These are phyloP conservation scores for cattle (Bos taurus) DNA, from an alignment of 2,113 vertebrate species.

Conservation along the genomic window DNA sequence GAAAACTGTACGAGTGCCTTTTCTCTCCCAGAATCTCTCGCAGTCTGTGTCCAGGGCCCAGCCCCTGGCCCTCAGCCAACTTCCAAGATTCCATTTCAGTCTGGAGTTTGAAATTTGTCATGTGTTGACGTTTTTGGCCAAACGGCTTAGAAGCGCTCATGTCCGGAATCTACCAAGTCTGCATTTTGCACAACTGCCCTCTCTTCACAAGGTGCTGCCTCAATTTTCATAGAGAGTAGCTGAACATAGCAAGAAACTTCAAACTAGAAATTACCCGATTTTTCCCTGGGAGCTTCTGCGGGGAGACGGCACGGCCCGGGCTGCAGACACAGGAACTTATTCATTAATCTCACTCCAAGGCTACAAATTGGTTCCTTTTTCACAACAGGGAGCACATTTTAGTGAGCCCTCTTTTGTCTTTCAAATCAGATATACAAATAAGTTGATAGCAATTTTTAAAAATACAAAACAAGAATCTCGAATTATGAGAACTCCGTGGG, in stretches of 20 bases:
- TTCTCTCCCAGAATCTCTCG: not conserved
- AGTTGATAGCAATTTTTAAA: not conserved
- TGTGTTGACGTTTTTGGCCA: not conserved
- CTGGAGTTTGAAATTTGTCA: not conserved
- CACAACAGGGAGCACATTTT: not conserved
- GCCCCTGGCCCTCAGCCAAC: not conserved
- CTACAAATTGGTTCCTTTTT: not conserved
- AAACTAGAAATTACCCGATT: not conserved
- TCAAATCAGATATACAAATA: conserved; percentile 42
- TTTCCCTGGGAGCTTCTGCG: not conserved
- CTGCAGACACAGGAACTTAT: not conserved
- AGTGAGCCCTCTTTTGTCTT: not conserved
- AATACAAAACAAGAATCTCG: conserved; percentile 26
- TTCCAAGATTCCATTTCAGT: not conserved
- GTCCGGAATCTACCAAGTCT: not conserved
- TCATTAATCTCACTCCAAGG: not conserved
- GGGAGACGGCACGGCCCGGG: not conserved
- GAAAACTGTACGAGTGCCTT: not conserved
- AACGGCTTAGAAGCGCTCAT: not conserved
- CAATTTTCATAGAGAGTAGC: not conserved
- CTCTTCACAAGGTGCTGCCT: not conserved
- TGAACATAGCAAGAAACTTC: not conserved
- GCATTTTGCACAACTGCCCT: not conserved
- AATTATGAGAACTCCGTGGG: not conserved
- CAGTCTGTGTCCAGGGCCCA: not conserved